Conservation (phyloP, 2,797 vertebrate species). For the Oceanodroma leucorhoa region DNA sequence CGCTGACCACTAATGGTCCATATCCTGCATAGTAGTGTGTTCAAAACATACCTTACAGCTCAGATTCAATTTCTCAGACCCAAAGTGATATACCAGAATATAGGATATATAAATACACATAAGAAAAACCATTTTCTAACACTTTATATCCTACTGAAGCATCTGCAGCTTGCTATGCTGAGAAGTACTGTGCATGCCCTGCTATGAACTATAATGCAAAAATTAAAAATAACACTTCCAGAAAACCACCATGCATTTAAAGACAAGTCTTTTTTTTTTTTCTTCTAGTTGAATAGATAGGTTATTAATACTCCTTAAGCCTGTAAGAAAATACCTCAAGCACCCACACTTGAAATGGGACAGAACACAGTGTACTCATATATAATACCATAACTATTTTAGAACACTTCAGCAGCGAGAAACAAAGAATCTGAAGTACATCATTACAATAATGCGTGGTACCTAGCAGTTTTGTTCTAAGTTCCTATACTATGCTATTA, state of each 20-base stretch:
- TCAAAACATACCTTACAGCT: neutral
- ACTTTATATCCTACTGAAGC: neutral
- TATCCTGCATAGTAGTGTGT: neutral
- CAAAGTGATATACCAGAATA: neutral
- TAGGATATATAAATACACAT: neutral
- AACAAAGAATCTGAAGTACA: constrained; percentile 15
- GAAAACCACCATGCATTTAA: neutral
- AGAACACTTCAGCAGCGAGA: constrained; percentile 8
- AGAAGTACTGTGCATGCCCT: neutral
- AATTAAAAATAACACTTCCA: neutral
- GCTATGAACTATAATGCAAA: neutral
- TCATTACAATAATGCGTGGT: neutral
- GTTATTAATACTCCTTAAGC: neutral
- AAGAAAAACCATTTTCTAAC: neutral
- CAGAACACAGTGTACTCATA: neutral
- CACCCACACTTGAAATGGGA: constrained; percentile 29
- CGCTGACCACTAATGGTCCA: neutral
- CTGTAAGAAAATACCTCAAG: constrained; percentile 33
- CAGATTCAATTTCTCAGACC: neutral
- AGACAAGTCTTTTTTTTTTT: neutral
- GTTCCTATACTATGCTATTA: neutral
- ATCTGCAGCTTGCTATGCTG: neutral
- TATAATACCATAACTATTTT: constrained; percentile 11
- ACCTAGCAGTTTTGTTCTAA: neutral
- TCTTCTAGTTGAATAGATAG: neutral